Conservation (phyloP, 2,888 invertebrate genomes). For the Allygus modestus region DNA sequence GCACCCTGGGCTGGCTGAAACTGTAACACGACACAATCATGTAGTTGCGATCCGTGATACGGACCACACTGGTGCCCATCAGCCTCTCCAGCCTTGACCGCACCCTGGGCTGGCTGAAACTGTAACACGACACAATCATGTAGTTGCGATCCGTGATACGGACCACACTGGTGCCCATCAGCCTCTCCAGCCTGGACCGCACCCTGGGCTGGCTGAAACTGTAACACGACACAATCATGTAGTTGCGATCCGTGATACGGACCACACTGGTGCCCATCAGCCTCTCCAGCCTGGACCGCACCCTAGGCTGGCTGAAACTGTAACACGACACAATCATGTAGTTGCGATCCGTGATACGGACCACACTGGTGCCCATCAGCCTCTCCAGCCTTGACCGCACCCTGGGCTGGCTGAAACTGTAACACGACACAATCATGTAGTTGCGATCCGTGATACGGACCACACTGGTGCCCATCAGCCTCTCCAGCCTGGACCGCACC, state of each 20-base stretch:
- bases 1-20: no score
- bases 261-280: no score
- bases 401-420: constrained; percentile 76
- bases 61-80: constrained; percentile 83
- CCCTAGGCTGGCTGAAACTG: no score
- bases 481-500: no score
- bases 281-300: no score
- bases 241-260: no score
- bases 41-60: constrained; percentile 82
- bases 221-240: constrained; percentile 67
- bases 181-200: constrained; percentile 81
- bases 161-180: constrained; percentile 84
- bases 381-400: constrained; percentile 84
- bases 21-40: no score
- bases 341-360: constrained; percentile 80
- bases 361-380: constrained; percentile 82
- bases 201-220: constrained; percentile 83
- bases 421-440: no score
- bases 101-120: constrained; percentile 78
- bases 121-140: constrained; percentile 75
- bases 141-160: constrained; percentile 82
- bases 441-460: no score
- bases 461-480: no score
- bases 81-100: constrained; percentile 82
- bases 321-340: constrained; percentile 76